A percentile compares a stretch with the other conserved stretches of the same genome.
These are phyloP conservation scores for Loripinus fragilis DNA, from an alignment of 2,888 invertebrate species.

Conservation along the genomic window DNA sequence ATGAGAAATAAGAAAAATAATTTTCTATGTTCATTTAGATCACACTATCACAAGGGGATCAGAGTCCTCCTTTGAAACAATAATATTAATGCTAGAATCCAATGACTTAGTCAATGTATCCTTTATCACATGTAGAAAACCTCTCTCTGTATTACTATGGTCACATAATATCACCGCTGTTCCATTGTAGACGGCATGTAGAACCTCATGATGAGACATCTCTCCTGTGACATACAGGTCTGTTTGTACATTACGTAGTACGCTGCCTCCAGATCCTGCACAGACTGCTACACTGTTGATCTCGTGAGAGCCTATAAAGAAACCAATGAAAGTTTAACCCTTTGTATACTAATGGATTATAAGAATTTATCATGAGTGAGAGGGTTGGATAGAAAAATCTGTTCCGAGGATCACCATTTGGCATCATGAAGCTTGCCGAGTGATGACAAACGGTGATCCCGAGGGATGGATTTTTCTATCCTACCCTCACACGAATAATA, in stretches of 20 bases:
- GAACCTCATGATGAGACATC: slow-evolving; percentile 97
- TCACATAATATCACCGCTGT: slow-evolving; percentile 94
- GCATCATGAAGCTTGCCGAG: no score
- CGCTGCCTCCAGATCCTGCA: slow-evolving; percentile 94
- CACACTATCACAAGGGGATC: slow-evolving; percentile 91
- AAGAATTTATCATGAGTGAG: no score
- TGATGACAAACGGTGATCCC: no score
- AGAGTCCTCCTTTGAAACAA: slow-evolving; percentile 89
- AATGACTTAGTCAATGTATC: slow-evolving; percentile 73
- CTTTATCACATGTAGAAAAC: slow-evolving; percentile 89
- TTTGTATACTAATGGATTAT: no score
- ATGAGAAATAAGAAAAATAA: no score
- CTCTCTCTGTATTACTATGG: slow-evolving; percentile 97
- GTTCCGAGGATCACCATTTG: no score
- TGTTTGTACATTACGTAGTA: slow-evolving; percentile 89
- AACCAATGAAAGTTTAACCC: no score
- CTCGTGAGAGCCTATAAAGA: not conserved
- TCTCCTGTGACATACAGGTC: slow-evolving; percentile 94
- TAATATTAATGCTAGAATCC: slow-evolving; percentile 86
- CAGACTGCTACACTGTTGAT: slow-evolving; percentile 90
- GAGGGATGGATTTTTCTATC: no score
- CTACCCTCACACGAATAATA: no score
- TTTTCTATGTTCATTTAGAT: not conserved
- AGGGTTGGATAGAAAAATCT: no score
- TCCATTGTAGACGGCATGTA: slow-evolving; percentile 92